These are phyloP conservation scores for Chaitophorus viminalis DNA, from an alignment of 2,888 invertebrate species.

Conservation along the genomic window DNA sequence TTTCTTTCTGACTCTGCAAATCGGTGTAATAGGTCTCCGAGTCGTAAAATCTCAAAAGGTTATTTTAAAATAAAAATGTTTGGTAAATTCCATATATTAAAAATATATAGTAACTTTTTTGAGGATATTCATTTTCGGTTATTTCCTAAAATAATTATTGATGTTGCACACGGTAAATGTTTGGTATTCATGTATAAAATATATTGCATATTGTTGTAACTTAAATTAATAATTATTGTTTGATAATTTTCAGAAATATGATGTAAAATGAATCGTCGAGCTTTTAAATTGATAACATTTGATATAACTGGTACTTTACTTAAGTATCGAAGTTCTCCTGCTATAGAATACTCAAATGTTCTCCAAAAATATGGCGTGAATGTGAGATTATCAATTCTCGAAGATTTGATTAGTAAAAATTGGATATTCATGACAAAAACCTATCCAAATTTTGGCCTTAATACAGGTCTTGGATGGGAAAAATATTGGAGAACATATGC, in stretches of 20 bases:
- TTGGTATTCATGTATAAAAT: too few species aligned
- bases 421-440: constrained; percentile 74
- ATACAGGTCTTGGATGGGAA: constrained; percentile 77
- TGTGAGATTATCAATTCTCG: constrained; percentile 72
- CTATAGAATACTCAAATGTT: constrained; percentile 78
- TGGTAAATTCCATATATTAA: too few species aligned
- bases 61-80: too few species aligned
- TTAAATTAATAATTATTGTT: neutral
- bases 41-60: too few species aligned
- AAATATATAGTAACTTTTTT: too few species aligned
- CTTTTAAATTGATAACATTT: constrained; percentile 77
- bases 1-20: too few species aligned
- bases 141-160: too few species aligned
- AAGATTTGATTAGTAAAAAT: constrained; percentile 74
- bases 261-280: constrained; percentile 30
- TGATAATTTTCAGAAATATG: constrained; percentile 31
- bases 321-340: constrained; percentile 77
- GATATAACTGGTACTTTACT: constrained; percentile 89
- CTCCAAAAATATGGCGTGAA: constrained; percentile 77
- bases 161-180: too few species aligned
- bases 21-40: too few species aligned
- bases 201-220: too few species aligned
- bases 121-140: too few species aligned
- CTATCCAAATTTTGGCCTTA: constrained; percentile 84
- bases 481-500: constrained; percentile 86